Conservation (phyloP, 2,797 vertebrate species). For the Macroramphosus scolopax region DNA sequence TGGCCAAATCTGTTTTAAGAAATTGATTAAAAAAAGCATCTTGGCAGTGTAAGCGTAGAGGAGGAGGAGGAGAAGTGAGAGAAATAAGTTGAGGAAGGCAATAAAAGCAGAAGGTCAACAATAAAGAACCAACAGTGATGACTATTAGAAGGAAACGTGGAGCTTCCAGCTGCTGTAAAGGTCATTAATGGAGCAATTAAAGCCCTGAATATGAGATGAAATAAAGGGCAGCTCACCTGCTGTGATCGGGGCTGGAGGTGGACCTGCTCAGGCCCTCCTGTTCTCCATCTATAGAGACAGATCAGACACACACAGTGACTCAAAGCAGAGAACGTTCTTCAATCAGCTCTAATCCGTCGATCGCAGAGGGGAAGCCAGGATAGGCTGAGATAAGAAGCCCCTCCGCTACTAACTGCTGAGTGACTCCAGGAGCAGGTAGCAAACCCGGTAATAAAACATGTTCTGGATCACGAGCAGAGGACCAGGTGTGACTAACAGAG, state of each 20-base stretch:
- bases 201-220: no score
- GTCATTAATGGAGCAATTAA: no score
- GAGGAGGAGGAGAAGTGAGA: background rate
- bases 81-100: background rate
- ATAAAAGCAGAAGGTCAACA: background rate
- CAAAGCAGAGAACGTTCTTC: slow-evolving; percentile 20
- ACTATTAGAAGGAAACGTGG: slow-evolving; percentile 7
- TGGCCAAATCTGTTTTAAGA: no score
- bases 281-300: slow-evolving; percentile 65
- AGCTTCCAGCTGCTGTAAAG: slow-evolving; percentile 4
- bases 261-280: slow-evolving; percentile 73
- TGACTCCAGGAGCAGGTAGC: slow-evolving; percentile 29
- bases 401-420: slow-evolving; percentile 11
- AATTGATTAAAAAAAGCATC: background rate
- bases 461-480: slow-evolving; percentile 17
- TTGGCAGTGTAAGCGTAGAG: background rate
- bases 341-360: no score
- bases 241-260: slow-evolving; percentile 77
- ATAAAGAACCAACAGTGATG: background rate
- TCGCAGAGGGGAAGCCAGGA: background rate
- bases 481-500: slow-evolving; percentile 38
- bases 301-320: slow-evolving; percentile 16
- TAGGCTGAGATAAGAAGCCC: slow-evolving; percentile 2
- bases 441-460: slow-evolving; percentile 42
- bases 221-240: slow-evolving; percentile 65